Evolutionary conservation across 2,888 invertebrate species (phyloP).

Genomic region (Thymelicus lineola): DNA sequence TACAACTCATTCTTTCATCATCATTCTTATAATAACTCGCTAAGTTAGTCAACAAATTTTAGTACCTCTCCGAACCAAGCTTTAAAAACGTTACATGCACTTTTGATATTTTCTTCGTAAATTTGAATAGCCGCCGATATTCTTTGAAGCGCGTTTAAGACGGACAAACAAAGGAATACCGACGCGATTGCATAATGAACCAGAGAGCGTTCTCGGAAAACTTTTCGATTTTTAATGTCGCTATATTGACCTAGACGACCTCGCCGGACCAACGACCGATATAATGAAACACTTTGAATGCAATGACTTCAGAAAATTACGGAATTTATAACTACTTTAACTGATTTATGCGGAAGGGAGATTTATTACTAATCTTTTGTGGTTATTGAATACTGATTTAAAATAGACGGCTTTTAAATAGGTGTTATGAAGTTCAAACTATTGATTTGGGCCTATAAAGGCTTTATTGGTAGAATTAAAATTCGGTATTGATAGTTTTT

Average conservation of each 20-base stretch:
- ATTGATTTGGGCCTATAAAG: neutral
- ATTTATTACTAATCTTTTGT: slow-evolving; percentile 5
- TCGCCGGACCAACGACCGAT: slow-evolving; percentile 22
- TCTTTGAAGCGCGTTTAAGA: slow-evolving; percentile 30
- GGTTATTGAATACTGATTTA: slow-evolving; percentile 4
- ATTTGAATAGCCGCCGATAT: slow-evolving; percentile 8
- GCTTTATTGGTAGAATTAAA: neutral
- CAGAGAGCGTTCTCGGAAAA: slow-evolving; percentile 1
- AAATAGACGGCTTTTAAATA: neutral
- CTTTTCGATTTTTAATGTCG: slow-evolving; percentile 34
- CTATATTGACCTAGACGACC: slow-evolving; percentile 26
- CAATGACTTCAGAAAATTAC: slow-evolving; percentile 18
- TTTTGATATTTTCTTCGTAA: slow-evolving; percentile 12
- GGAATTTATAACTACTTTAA: slow-evolving; percentile 16
- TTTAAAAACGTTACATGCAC: slow-evolving; percentile 20
- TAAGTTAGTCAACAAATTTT: neutral
- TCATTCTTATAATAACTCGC: neutral
- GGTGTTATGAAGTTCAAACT: neutral
- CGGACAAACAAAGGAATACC: slow-evolving; percentile 36
- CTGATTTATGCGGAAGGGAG: slow-evolving; percentile 6
- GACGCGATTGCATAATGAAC: slow-evolving; percentile 36
- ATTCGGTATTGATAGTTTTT: neutral
- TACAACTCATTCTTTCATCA: too few species aligned
- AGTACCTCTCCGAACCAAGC: neutral
- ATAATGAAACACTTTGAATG: slow-evolving; percentile 30